A percentile compares a stretch with the other conserved stretches of the same genome.
phyloP scores from a whole-genome alignment of 2,113 vertebrate genomes.

The Clinocottus analis region DNA sequence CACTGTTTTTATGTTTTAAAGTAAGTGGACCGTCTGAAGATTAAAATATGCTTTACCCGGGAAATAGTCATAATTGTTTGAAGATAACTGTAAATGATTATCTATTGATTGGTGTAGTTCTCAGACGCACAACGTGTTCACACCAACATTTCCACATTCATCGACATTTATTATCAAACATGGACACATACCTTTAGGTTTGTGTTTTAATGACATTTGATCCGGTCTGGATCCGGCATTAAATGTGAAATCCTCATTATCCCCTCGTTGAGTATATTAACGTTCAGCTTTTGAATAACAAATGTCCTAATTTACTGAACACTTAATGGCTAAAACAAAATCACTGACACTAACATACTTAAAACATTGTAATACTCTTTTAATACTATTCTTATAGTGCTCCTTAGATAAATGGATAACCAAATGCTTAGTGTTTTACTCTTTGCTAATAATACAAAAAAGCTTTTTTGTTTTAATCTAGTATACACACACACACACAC shows the following conservation, averaged over 20 bases:
- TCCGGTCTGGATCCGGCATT: not conserved
- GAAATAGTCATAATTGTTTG: not conserved
- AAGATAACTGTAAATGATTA: not conserved
- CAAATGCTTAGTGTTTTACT: not conserved
- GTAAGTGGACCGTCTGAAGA: not conserved
- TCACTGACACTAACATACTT: not conserved
- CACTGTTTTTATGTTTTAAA: not conserved
- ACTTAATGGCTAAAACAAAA: not conserved
- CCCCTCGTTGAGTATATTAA: not conserved
- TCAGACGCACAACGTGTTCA: not conserved
- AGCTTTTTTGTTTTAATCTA: not conserved
- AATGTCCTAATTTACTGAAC: not conserved
- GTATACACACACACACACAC: slow-evolving; percentile 30
- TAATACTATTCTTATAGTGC: not conserved
- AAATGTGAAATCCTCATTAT: not conserved
- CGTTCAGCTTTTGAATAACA: not conserved
- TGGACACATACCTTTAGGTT: not conserved
- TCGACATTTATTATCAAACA: not conserved
- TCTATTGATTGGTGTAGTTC: not conserved
- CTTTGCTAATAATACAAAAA: not conserved
- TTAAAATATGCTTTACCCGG: not conserved
- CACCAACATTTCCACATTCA: not conserved
- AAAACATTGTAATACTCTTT: not conserved
- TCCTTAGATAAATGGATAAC: not conserved
- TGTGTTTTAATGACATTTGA: not conserved